These are phyloP conservation scores for Alloscopus bannaensis DNA, from an alignment of 2,888 invertebrate species.

Conservation along the genomic window DNA sequence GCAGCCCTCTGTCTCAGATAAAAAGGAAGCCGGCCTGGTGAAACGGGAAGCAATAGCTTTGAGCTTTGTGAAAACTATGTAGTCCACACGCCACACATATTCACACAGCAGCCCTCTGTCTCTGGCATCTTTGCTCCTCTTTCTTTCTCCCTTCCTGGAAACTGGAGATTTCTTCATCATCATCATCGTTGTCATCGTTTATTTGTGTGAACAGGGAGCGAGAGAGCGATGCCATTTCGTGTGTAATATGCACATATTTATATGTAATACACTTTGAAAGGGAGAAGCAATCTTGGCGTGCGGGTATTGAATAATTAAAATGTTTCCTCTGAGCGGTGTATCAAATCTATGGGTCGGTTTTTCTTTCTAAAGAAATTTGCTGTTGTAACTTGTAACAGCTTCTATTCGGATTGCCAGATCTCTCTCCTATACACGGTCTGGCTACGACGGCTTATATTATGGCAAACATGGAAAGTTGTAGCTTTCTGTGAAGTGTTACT, in stretches of 20 bases:
- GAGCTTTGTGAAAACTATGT: neutral
- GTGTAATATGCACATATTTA: slow-evolving; percentile 21
- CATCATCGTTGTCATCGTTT: slow-evolving; percentile 50
- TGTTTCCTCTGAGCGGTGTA: slow-evolving; percentile 39
- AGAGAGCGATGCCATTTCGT: slow-evolving; percentile 23
- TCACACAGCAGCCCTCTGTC: too few relatives aligned
- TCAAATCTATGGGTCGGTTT: slow-evolving; percentile 14
- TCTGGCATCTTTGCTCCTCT: too few relatives aligned
- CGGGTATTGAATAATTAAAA: slow-evolving; percentile 61
- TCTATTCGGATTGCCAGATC: too few relatives aligned
- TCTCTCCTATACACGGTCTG: too few relatives aligned
- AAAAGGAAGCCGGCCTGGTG: slow-evolving; percentile 30
- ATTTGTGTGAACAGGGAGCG: slow-evolving; percentile 33
- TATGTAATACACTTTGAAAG: slow-evolving; percentile 10
- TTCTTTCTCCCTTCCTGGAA: slow-evolving; percentile 35
- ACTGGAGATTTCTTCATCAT: slow-evolving; percentile 56
- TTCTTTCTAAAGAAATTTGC: slow-evolving; percentile 13
- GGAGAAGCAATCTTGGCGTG: slow-evolving; percentile 53
- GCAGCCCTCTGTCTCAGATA: too few relatives aligned
- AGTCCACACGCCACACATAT: too few relatives aligned
- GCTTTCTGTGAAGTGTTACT: slow-evolving; percentile 9
- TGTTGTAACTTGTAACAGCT: neutral
- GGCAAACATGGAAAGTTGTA: slow-evolving; percentile 18
- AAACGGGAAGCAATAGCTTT: slow-evolving; percentile 26
- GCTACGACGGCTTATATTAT: too few relatives aligned